Evolutionary conservation across 2,797 vertebrate species (phyloP), one percentile per base, ranked within the genome.

Genomic region (Gymnocypris eckloni): DNA sequence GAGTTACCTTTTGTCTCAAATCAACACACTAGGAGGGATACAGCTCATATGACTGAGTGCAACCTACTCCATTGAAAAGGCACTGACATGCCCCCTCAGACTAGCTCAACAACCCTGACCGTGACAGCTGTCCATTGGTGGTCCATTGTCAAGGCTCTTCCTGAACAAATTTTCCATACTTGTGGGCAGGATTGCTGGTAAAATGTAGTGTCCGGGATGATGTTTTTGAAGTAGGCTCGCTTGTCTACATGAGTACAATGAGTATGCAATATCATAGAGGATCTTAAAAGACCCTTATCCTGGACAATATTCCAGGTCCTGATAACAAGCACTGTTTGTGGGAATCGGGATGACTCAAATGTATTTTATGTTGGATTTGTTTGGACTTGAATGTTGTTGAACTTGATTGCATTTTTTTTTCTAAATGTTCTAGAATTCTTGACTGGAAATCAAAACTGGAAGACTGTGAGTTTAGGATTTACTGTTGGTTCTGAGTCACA

Each of bases 91-190:
- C 43, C 39, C 64, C 25, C 25, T 79, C 16, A 18, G 66, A 78
- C n/a, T 7, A 2, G 18, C 48, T 85, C n/a, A 79, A 13, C 4
- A 4, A 11, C 25, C 50, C 13, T 85, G 66, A 85, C 39, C 37
- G 18, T 85, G 75, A 71, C 83, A 85, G 50, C 83, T 79, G 61
- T 54, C 10, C 33, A 41, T 78, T 70, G 39, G 64, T 54, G n/a
- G 37, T 43, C 25, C 8, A 78, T 69, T 78, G 64, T 78, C 48
- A 77, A 54, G 22, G 61, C 59, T 41, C 67, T 84, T 77, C 33
- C 61, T 77, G 33, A 84, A 84, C 33, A 25, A 28, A 18, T 77
- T 67, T 66, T 20, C 45, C n/a, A 61, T 45, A 73, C 52, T 82
- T 71, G 37, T 16, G n/a, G 77, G 56, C n/a, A 64, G 56, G 56